These are phyloP conservation scores for Megalops cyprinoides DNA, from an alignment of 2,797 vertebrate species.

Conservation along the genomic window DNA sequence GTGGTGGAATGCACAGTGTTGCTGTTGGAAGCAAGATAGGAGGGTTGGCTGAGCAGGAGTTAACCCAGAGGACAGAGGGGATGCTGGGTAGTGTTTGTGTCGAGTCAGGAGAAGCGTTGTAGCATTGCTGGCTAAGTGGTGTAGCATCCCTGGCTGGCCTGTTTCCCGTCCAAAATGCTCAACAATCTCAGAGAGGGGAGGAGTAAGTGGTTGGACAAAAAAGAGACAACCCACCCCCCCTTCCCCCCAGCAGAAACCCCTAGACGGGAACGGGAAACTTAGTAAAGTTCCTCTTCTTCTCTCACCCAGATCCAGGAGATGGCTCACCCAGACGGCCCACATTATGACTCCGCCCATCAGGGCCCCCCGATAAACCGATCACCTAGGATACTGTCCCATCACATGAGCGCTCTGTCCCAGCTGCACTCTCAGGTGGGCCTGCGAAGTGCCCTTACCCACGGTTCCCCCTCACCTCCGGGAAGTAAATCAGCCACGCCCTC, in stretches of 20 bases:
- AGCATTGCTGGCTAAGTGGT: too few relatives aligned
- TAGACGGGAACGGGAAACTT: constrained; percentile 66
- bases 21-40: neutral
- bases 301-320: constrained; percentile 95
- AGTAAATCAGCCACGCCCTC: constrained; percentile 98
- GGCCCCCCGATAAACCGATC: constrained; percentile 88
- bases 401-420: constrained; percentile 93
- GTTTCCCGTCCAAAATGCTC: neutral
- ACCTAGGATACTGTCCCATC: constrained; percentile 87
- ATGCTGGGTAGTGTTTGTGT: neutral
- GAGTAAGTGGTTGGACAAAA: neutral
- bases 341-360: constrained; percentile 87
- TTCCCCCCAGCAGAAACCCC: constrained; percentile 60
- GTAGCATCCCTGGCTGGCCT: too few relatives aligned
- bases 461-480: constrained; percentile 94
- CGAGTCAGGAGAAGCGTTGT: neutral
- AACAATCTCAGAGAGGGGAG: too few relatives aligned
- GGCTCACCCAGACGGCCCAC: constrained; percentile 88
- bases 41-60: neutral
- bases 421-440: constrained; percentile 86
- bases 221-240: neutral
- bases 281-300: constrained; percentile 83
- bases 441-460: constrained; percentile 76
- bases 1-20: neutral
- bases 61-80: neutral